Evolutionary conservation across 2,113 vertebrate genomes (phyloP).

Genomic region (Dicerorhinus sumatrensis): DNA sequence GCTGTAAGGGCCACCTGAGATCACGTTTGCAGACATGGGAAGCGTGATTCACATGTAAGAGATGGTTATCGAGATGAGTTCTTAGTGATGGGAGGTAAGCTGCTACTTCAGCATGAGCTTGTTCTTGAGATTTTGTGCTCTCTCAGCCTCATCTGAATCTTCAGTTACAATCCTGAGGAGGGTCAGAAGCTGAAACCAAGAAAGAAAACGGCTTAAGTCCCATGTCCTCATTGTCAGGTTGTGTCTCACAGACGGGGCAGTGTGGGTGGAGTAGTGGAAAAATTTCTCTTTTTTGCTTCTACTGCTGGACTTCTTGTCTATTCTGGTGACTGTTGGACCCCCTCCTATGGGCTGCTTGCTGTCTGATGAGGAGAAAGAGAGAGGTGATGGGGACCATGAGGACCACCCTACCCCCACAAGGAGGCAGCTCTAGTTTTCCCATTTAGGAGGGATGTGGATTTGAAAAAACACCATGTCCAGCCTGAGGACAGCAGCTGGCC

Average conservation of each 20-base stretch:
- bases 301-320: background rate
- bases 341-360: background rate
- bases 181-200: background rate
- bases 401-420: too few species aligned
- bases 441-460: background rate
- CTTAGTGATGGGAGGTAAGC: background rate
- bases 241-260: background rate
- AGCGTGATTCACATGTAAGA: fast-evolving
- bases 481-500: background rate
- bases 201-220: background rate
- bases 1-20: background rate
- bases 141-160: background rate
- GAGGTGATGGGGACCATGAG: background rate
- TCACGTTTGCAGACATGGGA: background rate
- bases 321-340: background rate
- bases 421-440: background rate
- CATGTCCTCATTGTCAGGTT: background rate
- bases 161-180: background rate
- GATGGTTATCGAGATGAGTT: background rate
- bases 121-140: background rate
- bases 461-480: background rate
- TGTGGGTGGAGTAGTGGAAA: background rate
- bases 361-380: background rate
- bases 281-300: background rate
- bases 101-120: background rate